Conservation (phyloP, 2,888 invertebrate genomes). For the Napeogenes sylphis region DNA sequence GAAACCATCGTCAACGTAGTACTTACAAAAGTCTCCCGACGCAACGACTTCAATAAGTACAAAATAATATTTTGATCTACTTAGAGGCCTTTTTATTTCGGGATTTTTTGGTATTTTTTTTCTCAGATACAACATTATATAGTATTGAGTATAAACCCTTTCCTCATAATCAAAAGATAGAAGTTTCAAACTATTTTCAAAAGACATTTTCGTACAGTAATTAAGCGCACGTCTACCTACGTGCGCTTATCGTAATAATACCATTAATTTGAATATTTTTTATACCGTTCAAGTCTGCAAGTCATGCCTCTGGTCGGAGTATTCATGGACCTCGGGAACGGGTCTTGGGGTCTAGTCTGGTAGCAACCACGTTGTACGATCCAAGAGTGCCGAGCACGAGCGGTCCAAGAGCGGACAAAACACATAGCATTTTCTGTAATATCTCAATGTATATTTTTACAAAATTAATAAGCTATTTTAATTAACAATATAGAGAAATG, state of each 20-base stretch:
- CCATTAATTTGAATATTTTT: neutral
- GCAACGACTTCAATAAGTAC: no score
- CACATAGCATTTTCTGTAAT: constrained; percentile 61
- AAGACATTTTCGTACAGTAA: no score
- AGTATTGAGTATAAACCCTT: no score
- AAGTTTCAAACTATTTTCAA: no score
- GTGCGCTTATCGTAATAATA: neutral
- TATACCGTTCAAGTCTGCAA: constrained; percentile 57
- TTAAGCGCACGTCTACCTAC: no score
- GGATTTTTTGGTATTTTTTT: no score
- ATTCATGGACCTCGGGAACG: constrained; percentile 43
- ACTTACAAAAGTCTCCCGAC: no score
- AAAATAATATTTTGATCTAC: no score
- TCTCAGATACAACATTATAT: no score
- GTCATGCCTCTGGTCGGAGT: constrained; percentile 57
- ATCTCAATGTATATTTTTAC: neutral
- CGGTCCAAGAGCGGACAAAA: constrained; percentile 64
- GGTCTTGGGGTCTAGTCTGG: constrained; percentile 41
- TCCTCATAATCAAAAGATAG: no score
- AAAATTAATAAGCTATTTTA: neutral
- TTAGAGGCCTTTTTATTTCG: no score
- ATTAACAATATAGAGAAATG: neutral
- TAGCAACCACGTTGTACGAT: constrained; percentile 71
- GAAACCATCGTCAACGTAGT: no score
- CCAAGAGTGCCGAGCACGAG: constrained; percentile 61